phyloP scores from a whole-genome alignment of 1,140 invertebrate genomes.

The Saxidomus purpurata region DNA sequence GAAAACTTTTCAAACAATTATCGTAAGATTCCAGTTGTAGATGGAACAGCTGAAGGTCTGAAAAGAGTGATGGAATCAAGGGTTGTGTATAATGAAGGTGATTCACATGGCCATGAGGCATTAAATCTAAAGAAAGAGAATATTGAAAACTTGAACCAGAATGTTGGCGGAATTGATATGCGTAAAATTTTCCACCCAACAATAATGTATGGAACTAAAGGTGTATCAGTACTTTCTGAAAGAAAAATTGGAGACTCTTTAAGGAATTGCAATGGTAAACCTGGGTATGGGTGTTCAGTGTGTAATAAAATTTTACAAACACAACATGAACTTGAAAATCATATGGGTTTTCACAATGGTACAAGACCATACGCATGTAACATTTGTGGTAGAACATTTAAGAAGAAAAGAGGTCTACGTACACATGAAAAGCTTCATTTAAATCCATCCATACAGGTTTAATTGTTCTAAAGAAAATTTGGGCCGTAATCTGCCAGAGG shows the following conservation, averaged over 20 bases:
- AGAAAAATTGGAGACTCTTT: not conserved
- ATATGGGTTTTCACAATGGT: constrained; percentile 29
- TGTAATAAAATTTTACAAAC: not conserved
- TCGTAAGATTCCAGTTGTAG: not conserved
- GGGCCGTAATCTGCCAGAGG: too few relatives aligned
- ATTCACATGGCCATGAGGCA: not conserved
- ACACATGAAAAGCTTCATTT: constrained; percentile 49
- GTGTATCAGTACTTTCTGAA: not conserved
- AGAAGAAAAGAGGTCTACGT: constrained; percentile 17
- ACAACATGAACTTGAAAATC: constrained; percentile 25
- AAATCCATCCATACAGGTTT: not conserved
- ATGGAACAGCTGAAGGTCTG: not conserved
- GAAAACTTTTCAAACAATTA: not conserved
- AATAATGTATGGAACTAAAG: not conserved
- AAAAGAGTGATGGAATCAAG: not conserved
- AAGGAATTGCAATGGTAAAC: not conserved
- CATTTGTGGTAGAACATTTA: constrained; percentile 33
- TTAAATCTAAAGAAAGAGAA: constrained; percentile 18
- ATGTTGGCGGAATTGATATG: not conserved
- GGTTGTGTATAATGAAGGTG: not conserved
- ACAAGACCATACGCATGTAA: constrained; percentile 4
- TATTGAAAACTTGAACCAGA: not conserved
- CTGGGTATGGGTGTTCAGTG: not conserved
- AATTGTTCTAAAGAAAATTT: not conserved
- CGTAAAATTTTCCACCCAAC: not conserved